Evolutionary conservation across 2,888 invertebrate species (phyloP).

Genomic region (Petrolisthes cinctipes): DNA sequence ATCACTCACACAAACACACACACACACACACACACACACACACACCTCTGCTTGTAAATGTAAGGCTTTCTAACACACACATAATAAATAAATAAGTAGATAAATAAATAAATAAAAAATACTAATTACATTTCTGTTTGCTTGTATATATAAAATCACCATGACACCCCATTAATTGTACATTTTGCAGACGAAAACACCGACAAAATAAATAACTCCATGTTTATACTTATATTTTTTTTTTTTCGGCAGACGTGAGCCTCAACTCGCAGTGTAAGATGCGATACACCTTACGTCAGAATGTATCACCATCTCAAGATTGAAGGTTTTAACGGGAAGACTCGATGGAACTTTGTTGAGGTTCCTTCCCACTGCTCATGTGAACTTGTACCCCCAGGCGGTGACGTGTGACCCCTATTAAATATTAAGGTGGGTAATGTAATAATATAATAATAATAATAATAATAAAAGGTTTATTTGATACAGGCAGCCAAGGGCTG

Average conservation of each 20-base stretch:
- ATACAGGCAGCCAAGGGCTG: too few relatives aligned
- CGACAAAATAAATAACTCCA: too few relatives aligned
- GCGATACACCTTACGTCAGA: slow-evolving; percentile 47
- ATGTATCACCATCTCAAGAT: slow-evolving; percentile 43
- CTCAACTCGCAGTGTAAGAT: slow-evolving; percentile 45
- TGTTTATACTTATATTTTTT: too few relatives aligned
- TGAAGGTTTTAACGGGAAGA: not conserved
- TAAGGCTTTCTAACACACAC: not conserved
- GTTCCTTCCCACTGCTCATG: slow-evolving; percentile 56
- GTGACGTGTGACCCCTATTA: not conserved
- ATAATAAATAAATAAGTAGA: too few relatives aligned
- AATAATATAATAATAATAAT: too few relatives aligned
- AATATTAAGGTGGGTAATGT: not conserved
- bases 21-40: not conserved
- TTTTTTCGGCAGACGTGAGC: slow-evolving; percentile 27
- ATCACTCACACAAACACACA: not conserved
- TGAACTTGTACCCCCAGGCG: slow-evolving; percentile 33
- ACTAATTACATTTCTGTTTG: too few relatives aligned
- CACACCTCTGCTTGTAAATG: not conserved
- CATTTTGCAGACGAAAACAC: too few relatives aligned
- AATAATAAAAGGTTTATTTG: too few relatives aligned
- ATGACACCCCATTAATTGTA: too few relatives aligned
- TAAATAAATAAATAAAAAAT: too few relatives aligned
- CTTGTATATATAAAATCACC: too few relatives aligned
- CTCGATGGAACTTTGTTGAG: slow-evolving; percentile 45